Base-by-base conservation (phyloP, 2,113 vertebrate species). In the Thalassarche chlororhynchos region DNA sequence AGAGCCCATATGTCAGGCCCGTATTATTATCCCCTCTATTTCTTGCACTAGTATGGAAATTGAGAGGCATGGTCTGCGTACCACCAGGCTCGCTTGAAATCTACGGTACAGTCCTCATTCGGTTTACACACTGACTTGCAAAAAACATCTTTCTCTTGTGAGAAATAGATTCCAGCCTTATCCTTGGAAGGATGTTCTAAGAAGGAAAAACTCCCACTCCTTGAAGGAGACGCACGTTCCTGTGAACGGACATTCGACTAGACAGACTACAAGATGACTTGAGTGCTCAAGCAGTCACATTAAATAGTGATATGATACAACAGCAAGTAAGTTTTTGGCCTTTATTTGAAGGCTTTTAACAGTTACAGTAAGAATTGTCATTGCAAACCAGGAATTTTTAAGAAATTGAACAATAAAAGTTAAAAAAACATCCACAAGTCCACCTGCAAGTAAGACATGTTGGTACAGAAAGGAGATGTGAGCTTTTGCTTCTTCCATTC, bases 341-440 rank as follows among this genome's bases (percentile, higher is more conserved):
- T 98, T 98, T 97, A 97, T 97, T 96, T 93, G 90, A 91, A 97
- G 95, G 86, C 92, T 96, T 96, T 92, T 38, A 91, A 89, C 93
- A 97, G 91, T 95, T 97, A 97, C 97, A 98, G 91, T 97, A 97
- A 96, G 93, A 98, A 98, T 97, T 95, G 97, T 96, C 94, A 95
- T 89, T 97, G 96, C 95, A 97, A 97, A 97, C 93, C 90, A 95
- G 94, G 90, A 82, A 31, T 72, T 62, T 29, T 89, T 0, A 21
- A 94, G 96, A 96, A 96, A 96, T 76, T 5, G 62, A 92, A 97
- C 93, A 93, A 94, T 65, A 93, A 89, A 92, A 97, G 95, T 90
- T 96, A 64, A 94, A 83, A 92, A 92, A 96, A 90, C 84, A 95
- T 72, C 85, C 84, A 94, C 86, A 42, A 97, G 79, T 88, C 86